Conservation (phyloP, 2,888 invertebrate genomes). For the Xestia c-nigrum region DNA sequence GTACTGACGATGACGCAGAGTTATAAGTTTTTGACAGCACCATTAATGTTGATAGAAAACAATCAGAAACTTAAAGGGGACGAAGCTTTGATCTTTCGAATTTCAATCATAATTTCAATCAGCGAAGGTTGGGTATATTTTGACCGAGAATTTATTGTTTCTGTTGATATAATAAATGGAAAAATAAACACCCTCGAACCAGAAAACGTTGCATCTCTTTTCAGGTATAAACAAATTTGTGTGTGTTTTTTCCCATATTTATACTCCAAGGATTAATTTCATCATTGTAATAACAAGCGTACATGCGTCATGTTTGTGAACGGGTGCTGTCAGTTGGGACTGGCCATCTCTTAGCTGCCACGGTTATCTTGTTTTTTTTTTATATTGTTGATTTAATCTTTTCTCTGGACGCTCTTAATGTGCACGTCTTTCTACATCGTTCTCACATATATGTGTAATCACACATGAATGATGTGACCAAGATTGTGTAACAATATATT, state of each 20-base stretch:
- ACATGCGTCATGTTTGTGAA: too few species aligned
- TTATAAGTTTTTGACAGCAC: conserved; percentile 60
- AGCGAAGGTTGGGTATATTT: not conserved
- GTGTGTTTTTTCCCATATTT: too few species aligned
- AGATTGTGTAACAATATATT: too few species aligned
- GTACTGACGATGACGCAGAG: conserved; percentile 36
- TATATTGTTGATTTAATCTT: too few species aligned
- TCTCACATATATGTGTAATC: too few species aligned
- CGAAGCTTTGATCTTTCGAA: conserved; percentile 54
- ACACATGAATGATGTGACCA: too few species aligned
- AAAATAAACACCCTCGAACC: not conserved
- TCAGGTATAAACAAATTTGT: not conserved
- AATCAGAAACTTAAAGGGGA: conserved; percentile 56
- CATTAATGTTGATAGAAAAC: conserved; percentile 66
- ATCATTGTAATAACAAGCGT: too few species aligned
- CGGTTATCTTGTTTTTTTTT: too few species aligned
- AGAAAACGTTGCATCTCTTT: not conserved
- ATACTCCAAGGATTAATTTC: not conserved
- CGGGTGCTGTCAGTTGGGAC: too few species aligned
- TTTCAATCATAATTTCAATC: conserved; percentile 40
- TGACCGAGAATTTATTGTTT: not conserved
- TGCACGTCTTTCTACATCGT: too few species aligned
- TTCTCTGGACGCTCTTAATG: too few species aligned
- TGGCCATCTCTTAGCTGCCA: too few species aligned
- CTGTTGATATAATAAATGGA: not conserved